phyloP scores from a whole-genome alignment of 1,140 invertebrate genomes.

The Oncopeltus fasciatus region DNA sequence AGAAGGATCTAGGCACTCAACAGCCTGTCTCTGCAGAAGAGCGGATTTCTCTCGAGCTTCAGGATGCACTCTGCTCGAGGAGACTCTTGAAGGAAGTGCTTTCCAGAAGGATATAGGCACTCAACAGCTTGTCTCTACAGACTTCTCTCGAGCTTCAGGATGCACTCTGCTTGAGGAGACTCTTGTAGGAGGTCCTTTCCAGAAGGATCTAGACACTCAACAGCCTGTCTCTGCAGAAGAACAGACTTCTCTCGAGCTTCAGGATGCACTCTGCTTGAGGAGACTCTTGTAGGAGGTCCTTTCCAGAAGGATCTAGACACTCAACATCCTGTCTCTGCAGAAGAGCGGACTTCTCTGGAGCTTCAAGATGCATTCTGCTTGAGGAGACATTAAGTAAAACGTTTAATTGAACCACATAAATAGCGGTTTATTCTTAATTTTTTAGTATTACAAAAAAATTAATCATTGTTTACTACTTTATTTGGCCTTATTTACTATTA shows the following conservation, averaged over 20 bases:
- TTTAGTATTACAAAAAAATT: not conserved
- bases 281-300: not conserved
- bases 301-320: not conserved
- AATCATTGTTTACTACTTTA: too few relatives aligned
- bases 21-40: too few relatives aligned
- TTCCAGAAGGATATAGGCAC: not conserved
- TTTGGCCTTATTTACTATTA: too few relatives aligned
- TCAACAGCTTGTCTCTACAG: not conserved
- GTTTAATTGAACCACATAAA: not conserved
- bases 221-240: too few relatives aligned
- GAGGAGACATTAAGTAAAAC: not conserved
- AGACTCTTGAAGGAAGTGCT: not conserved
- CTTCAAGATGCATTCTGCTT: not conserved
- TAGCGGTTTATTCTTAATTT: not conserved
- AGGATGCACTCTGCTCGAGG: not conserved
- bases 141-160: not conserved
- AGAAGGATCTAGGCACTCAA: not conserved
- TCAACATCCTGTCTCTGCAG: not conserved
- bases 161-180: not conserved
- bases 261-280: not conserved
- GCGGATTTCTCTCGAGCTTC: too few relatives aligned
- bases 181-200: not conserved
- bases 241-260: too few relatives aligned
- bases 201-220: not conserved
- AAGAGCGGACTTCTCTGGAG: too few relatives aligned